phyloP scores from a whole-genome alignment of 2,797 vertebrate species.

The Gambusia yucatana region DNA sequence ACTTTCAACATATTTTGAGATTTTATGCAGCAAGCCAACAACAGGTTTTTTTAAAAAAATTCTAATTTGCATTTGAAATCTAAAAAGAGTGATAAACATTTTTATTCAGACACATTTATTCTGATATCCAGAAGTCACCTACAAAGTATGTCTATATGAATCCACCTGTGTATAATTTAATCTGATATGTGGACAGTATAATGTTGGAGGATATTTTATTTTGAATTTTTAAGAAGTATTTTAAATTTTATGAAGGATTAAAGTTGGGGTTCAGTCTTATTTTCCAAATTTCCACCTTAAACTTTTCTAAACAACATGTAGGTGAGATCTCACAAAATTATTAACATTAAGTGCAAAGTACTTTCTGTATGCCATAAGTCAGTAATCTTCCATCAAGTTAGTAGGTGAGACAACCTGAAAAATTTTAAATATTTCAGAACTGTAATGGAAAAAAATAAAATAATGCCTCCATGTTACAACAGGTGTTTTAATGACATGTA shows the following conservation, averaged over 20 bases:
- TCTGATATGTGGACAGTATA: background rate
- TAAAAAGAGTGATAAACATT: background rate
- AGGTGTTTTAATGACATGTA: constrained; percentile 24
- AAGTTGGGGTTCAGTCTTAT: background rate
- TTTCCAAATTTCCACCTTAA: background rate
- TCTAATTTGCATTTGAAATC: background rate
- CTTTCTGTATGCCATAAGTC: constrained; percentile 6
- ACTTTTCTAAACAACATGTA: background rate
- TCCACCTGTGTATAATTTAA: background rate
- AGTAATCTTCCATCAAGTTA: constrained; percentile 26
- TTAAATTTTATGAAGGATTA: background rate
- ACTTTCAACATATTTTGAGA: background rate
- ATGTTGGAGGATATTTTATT: background rate
- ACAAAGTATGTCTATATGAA: background rate
- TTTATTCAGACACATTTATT: background rate
- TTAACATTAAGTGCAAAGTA: constrained; percentile 2
- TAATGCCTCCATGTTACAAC: background rate
- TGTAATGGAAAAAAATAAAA: background rate
- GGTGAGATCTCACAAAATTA: constrained; percentile 19
- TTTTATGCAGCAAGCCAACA: background rate
- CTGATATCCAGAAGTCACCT: background rate
- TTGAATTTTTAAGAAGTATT: background rate
- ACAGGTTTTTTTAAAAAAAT: background rate
- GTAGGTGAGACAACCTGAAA: background rate
- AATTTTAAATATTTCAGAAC: background rate